Conservation (phyloP, 2,888 invertebrate species). For the Amitus sp. region DNA sequence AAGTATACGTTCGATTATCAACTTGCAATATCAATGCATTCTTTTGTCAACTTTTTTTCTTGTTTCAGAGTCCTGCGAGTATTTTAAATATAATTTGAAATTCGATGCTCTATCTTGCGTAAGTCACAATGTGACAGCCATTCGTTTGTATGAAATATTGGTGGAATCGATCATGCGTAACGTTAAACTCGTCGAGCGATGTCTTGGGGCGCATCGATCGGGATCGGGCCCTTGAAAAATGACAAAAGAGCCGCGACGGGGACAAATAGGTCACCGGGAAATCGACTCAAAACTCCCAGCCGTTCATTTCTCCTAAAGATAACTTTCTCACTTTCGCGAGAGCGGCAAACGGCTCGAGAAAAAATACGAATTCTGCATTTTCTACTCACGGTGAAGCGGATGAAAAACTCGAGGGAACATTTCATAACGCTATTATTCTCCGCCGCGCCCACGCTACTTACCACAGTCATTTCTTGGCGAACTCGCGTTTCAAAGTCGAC, state of each 20-base stretch:
- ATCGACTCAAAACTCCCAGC: too few species aligned
- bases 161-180: slow-evolving; percentile 81
- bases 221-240: too few species aligned
- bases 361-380: too few species aligned
- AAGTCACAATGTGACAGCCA: slow-evolving; percentile 72
- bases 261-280: slow-evolving; percentile 6
- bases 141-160: slow-evolving; percentile 77
- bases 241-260: background rate
- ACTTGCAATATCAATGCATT: too few species aligned
- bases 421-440: too few species aligned
- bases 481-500: too few species aligned
- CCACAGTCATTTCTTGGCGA: too few species aligned
- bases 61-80: slow-evolving; percentile 60
- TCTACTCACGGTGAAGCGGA: too few species aligned
- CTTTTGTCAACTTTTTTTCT: slow-evolving; percentile 5
- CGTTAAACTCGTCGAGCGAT: slow-evolving; percentile 75
- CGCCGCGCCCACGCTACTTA: too few species aligned
- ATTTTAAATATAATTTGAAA: slow-evolving; percentile 72
- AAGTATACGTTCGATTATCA: slow-evolving; percentile 55
- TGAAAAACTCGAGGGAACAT: too few species aligned
- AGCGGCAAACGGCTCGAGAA: too few species aligned
- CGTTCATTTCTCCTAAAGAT: background rate
- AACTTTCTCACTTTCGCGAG: background rate
- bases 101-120: slow-evolving; percentile 80
- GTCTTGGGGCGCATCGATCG: too few species aligned